Base-by-base conservation (phyloP, 2,888 invertebrate species). In the Pediacus dermestoides region DNA sequence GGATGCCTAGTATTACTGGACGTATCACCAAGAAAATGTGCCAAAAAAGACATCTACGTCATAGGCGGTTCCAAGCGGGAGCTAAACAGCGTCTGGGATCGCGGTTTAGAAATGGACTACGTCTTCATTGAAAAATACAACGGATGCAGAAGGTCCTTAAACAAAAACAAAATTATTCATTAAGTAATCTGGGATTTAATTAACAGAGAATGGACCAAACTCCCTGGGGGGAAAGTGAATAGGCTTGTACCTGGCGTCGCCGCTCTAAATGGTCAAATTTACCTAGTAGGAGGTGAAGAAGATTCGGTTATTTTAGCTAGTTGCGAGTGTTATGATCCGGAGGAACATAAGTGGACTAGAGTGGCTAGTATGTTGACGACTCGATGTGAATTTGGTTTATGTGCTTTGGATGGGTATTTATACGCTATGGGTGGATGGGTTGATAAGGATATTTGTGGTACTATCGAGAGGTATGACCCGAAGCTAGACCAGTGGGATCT, bases 341-440 rank as follows among this genome's bases (percentile, higher is more conserved):
- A 53, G 30, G 48, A 48, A n/a, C 52, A 54, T 37, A 49, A 46
- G 6, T 58, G 57, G 58, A 54, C 44, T 12, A 37, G 41, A 23
- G 49, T 84, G 57, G 74, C 82, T 3, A 78, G 80, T 7, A 87
- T 88, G 86, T 80, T 82, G 46, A 85, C 87, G 52, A 86, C 89
- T 1, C 76, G 94, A 12, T 93, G 91, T 70, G 92, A 91, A 66
- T 88, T 93, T 64, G 92, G 93, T 1, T 70, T 92, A 45, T 88
- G 89, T 58, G 85, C 87, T 8, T 78, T 88, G 67, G 83, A 88
- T 52, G 88, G 88, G 15, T 80, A 79, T 57, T 70, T 94, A 41
- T 90, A 87, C 64, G 92, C 91, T 0, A 81, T 94, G 54, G 93
- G 94, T 26, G 94, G 94, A 2, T 93, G 93, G 92, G 84, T 93